These are phyloP conservation scores for Tiaroga cobitis DNA, from an alignment of 2,797 vertebrate species.

Conservation along the genomic window DNA sequence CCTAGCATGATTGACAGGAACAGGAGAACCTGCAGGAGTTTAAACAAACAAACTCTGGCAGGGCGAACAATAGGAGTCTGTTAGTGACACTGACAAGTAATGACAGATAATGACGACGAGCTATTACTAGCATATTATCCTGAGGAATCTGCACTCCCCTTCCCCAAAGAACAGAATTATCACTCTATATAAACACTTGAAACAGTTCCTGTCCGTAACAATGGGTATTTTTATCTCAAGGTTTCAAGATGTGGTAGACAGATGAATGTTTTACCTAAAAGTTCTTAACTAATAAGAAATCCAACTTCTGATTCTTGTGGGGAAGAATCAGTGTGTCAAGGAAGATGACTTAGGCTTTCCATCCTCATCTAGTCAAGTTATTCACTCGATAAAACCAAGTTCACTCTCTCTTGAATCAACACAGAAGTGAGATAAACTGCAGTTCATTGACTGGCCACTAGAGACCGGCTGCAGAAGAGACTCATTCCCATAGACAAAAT, in stretches of 20 bases:
- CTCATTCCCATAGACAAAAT: too few relatives aligned
- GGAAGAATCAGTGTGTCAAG: background rate
- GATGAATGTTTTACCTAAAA: background rate
- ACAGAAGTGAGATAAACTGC: too few relatives aligned
- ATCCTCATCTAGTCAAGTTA: background rate
- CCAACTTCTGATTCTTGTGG: background rate
- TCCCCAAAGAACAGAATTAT: slow-evolving; percentile 23
- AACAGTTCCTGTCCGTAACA: slow-evolving; percentile 18
- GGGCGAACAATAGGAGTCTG: slow-evolving; percentile 62
- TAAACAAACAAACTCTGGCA: slow-evolving; percentile 54
- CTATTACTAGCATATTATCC: slow-evolving; percentile 62
- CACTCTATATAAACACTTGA: slow-evolving; percentile 44
- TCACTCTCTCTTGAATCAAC: too few relatives aligned
- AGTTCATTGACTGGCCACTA: too few relatives aligned
- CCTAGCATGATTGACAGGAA: background rate
- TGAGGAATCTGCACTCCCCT: slow-evolving; percentile 61
- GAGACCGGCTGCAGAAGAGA: too few relatives aligned
- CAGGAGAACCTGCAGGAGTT: slow-evolving; percentile 46
- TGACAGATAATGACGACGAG: slow-evolving; percentile 63
- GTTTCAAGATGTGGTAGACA: background rate
- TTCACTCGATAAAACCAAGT: background rate
- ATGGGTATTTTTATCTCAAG: background rate
- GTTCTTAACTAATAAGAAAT: background rate
- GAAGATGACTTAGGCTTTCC: background rate
- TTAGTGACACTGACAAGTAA: slow-evolving; percentile 63